A percentile compares a stretch with the other conserved stretches of the same genome.
These are phyloP conservation scores for Caenorhabditis panamensis DNA, from an alignment of 2,888 invertebrate genomes.

Conservation along the genomic window DNA sequence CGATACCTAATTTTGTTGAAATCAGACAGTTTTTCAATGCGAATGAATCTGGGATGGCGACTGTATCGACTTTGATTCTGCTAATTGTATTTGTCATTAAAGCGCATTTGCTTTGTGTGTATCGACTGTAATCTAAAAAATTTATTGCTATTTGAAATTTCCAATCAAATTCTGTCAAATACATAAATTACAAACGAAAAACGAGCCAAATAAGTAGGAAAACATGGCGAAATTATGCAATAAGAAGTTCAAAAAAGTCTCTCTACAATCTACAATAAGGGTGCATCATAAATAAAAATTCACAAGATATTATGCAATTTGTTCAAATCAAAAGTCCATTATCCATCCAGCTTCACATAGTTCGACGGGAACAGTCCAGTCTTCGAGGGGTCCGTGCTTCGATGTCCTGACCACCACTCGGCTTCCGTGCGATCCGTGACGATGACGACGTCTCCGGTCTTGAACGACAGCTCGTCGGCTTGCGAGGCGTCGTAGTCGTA, in stretches of 20 bases:
- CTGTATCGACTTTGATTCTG: too few species aligned
- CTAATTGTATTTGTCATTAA: too few species aligned
- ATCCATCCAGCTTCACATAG: slow-evolving; percentile 73
- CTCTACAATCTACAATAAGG: not conserved
- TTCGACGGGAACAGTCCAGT: slow-evolving; percentile 79
- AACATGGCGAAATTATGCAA: slow-evolving; percentile 15
- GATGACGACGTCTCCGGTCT: slow-evolving; percentile 62
- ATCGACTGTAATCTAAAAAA: too few species aligned
- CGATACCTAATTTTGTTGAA: too few species aligned
- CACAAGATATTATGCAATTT: not conserved
- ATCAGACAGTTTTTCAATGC: too few species aligned
- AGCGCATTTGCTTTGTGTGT: too few species aligned
- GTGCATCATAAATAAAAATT: not conserved
- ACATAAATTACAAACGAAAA: too few species aligned
- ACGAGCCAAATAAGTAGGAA: too few species aligned
- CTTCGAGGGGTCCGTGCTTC: slow-evolving; percentile 46
- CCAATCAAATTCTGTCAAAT: too few species aligned
- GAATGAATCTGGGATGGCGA: too few species aligned
- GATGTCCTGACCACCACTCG: slow-evolving; percentile 80
- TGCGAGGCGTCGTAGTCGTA: slow-evolving; percentile 80
- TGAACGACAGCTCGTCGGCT: slow-evolving; percentile 78
- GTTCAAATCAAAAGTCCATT: not conserved
- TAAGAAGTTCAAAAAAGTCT: not conserved
- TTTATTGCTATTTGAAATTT: too few species aligned
- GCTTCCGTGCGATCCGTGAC: slow-evolving; percentile 65